Evolutionary conservation across 2,113 vertebrate genomes (phyloP), one percentile per base, ranked within the genome.

Genomic region (Procavia capensis): DNA sequence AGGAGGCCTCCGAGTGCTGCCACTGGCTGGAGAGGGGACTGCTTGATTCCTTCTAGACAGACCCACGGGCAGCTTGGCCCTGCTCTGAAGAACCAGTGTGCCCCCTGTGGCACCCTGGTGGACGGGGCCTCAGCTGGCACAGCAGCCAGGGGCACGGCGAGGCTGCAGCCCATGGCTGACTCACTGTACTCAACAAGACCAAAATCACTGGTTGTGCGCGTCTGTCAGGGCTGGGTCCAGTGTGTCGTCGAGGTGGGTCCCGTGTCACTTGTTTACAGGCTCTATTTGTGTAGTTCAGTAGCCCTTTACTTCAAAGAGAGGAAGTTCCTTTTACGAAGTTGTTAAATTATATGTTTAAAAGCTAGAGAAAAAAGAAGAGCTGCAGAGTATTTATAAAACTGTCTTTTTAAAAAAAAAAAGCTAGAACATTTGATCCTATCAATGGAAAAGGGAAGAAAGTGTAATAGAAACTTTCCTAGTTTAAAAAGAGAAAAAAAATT

Each of bases 401-500:
- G 98, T 98, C 97, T 97, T 98, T 97, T 98, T 98, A 95, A 95
- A 96, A 94, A 93, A 96, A 97, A 96, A 98, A 98, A 96, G 98
- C 43, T 98, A 96, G 98, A 99, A 98, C 8, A 98, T 98, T 98
- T 98, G 98, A 98, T 98, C 98, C 72, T 97, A 98, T 97, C 93
- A 98, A 97, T 98, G 98, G 98, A 97, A 97, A 98, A 98, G 98
- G 97, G 89, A 95, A 96, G 83, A 97, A 95, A 98, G 96, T 99
- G 98, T 99, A 98, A 98, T 99, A 98, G 98, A 98, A 99, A 99
- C 99, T 99, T 99, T 99, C 99, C 98, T 99, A 99, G 98, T 97
- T 99, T 94, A 96, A 98, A 98, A 97, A 95, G 97, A 98, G 91
- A 97, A 98, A 98, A 98, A 98, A 99, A 92, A 95, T 97, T 98